These are phyloP conservation scores for Leucophora obtusa DNA, from an alignment of 2,888 invertebrate species.

Conservation along the genomic window DNA sequence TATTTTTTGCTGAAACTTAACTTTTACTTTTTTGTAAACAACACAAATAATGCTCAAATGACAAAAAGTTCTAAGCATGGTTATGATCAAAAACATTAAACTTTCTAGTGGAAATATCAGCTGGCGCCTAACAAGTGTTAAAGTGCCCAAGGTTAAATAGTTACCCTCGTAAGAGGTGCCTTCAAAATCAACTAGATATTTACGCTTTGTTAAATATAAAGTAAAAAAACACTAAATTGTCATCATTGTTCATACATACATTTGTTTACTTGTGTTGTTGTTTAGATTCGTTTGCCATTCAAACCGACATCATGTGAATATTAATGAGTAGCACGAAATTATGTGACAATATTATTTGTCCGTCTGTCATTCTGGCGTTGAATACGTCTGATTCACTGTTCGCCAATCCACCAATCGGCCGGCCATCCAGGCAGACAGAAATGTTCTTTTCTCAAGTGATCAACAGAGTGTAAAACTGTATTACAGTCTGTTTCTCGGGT, in stretches of 20 bases:
- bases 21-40: too few species aligned
- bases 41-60: too few species aligned
- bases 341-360: constrained; percentile 65
- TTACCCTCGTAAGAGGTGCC: too few species aligned
- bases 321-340: constrained; percentile 71
- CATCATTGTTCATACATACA: background rate
- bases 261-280: constrained; percentile 31
- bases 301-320: constrained; percentile 74
- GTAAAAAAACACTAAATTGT: background rate
- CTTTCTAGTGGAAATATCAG: too few species aligned
- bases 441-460: constrained; percentile 25
- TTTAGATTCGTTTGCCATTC: constrained; percentile 61
- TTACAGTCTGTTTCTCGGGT: constrained; percentile 51
- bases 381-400: constrained; percentile 22
- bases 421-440: background rate
- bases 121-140: too few species aligned
- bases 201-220: background rate
- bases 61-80: too few species aligned
- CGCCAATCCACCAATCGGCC: constrained; percentile 16
- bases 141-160: too few species aligned
- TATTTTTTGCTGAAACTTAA: too few species aligned
- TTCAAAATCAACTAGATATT: too few species aligned
- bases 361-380: constrained; percentile 42
- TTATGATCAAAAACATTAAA: too few species aligned
- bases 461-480: constrained; percentile 54